These are phyloP conservation scores for Bombus pyrosoma DNA, from an alignment of 1,140 invertebrate genomes.

Conservation along the genomic window DNA sequence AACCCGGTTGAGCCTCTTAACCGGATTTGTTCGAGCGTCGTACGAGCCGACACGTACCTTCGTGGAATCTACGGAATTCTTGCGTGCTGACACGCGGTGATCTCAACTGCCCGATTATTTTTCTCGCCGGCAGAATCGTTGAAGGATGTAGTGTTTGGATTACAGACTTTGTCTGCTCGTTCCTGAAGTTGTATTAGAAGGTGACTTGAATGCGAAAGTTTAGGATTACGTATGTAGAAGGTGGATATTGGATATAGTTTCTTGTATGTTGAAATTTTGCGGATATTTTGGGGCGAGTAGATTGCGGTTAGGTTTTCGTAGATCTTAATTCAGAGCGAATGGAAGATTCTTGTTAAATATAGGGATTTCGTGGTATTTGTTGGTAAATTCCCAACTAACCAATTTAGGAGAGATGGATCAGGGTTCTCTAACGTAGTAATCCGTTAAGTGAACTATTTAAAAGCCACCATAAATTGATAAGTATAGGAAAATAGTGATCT, in stretches of 20 bases:
- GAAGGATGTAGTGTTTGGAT: neutral
- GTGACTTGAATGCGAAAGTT: neutral
- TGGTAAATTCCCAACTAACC: neutral
- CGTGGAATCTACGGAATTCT: constrained; percentile 12
- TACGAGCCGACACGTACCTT: neutral
- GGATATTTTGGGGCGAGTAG: neutral
- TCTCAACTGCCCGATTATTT: neutral
- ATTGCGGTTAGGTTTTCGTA: neutral
- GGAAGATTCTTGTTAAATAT: neutral
- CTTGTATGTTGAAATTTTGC: neutral
- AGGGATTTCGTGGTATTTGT: neutral
- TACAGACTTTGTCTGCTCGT: constrained; percentile 12
- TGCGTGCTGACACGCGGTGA: neutral
- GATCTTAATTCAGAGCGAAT: neutral
- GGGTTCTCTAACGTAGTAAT: neutral
- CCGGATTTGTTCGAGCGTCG: constrained; percentile 35
- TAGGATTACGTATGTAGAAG: neutral
- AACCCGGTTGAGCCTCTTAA: constrained; percentile 7
- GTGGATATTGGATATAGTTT: neutral
- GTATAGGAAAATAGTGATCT: no score
- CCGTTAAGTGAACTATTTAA: neutral
- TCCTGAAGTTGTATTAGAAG: constrained; percentile 7
- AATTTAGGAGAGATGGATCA: neutral
- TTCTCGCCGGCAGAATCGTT: neutral
- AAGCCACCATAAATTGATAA: neutral